These are phyloP conservation scores for Aptenodytes patagonicus DNA, from an alignment of 2,113 vertebrate genomes.

Conservation along the genomic window DNA sequence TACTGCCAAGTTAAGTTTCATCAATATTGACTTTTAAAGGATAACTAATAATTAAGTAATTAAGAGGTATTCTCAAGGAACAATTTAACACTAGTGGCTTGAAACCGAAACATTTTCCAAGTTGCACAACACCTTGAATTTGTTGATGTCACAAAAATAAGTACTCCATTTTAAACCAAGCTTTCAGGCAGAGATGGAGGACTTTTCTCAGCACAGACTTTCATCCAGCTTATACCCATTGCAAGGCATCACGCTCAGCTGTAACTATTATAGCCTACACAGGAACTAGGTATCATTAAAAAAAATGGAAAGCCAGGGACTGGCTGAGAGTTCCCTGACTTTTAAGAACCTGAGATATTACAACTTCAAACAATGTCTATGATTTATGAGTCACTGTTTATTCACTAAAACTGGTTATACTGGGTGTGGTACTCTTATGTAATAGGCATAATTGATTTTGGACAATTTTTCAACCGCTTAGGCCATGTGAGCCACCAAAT, in stretches of 20 bases:
- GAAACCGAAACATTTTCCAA: background rate
- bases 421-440: constrained; percentile 54
- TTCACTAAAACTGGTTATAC: constrained; percentile 50
- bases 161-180: background rate
- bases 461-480: constrained; percentile 39
- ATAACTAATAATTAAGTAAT: constrained; percentile 42
- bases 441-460: constrained; percentile 52
- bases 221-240: background rate
- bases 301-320: background rate
- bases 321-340: background rate
- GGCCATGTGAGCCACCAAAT: constrained; percentile 1
- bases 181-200: background rate
- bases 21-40: background rate
- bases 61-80: constrained; percentile 6
- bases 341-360: background rate
- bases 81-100: background rate
- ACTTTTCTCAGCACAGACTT: background rate
- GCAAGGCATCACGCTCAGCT: background rate
- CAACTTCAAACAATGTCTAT: background rate
- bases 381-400: constrained; percentile 28
- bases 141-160: background rate
- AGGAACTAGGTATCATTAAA: background rate
- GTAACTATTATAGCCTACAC: background rate
- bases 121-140: constrained; percentile 4
- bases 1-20: background rate